These are phyloP conservation scores for Heliothis subflexa DNA, from an alignment of 1,140 invertebrate species.

Conservation along the genomic window DNA sequence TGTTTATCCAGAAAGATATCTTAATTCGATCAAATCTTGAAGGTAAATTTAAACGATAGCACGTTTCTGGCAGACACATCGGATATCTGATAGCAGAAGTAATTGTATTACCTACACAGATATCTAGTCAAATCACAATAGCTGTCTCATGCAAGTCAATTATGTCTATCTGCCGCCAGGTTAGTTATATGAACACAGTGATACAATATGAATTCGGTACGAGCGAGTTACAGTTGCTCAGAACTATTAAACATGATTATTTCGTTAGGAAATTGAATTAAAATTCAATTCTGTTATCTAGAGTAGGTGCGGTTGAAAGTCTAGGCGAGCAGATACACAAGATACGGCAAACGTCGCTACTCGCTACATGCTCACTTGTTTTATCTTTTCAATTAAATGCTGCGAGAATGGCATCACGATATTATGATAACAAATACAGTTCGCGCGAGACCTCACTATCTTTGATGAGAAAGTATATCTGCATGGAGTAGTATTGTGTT, in stretches of 20 bases:
- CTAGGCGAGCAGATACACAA: conserved; percentile 33
- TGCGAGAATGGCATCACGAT: conserved; percentile 40
- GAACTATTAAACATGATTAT: conserved; percentile 77
- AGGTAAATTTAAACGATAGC: conserved; percentile 50
- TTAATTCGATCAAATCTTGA: conserved; percentile 52
- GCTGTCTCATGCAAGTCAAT: conserved; percentile 81
- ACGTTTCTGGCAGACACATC: conserved; percentile 19
- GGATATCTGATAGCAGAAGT: conserved; percentile 39
- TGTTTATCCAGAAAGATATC: conserved; percentile 17
- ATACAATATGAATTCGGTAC: conserved; percentile 76
- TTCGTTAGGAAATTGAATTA: conserved; percentile 68
- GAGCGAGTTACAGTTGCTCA: conserved; percentile 66
- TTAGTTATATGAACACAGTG: conserved; percentile 74
- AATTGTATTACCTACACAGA: conserved; percentile 49
- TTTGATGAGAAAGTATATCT: conserved; percentile 9
- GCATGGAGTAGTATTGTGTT: background rate
- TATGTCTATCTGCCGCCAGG: conserved; percentile 79
- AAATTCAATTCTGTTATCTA: conserved; percentile 66
- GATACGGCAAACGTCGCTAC: conserved; percentile 13
- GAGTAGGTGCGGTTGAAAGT: conserved; percentile 54
- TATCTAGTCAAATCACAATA: conserved; percentile 74
- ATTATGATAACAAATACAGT: conserved; percentile 47
- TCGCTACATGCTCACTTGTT: conserved; percentile 33
- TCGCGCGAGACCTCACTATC: conserved; percentile 6
- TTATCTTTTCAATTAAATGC: conserved; percentile 57